A percentile compares a stretch with the other conserved stretches of the same genome.
Evolutionary conservation across 35 echinoderm and acorn worm genomes (phyloP).

Genomic region (Amphiura filiformis): DNA sequence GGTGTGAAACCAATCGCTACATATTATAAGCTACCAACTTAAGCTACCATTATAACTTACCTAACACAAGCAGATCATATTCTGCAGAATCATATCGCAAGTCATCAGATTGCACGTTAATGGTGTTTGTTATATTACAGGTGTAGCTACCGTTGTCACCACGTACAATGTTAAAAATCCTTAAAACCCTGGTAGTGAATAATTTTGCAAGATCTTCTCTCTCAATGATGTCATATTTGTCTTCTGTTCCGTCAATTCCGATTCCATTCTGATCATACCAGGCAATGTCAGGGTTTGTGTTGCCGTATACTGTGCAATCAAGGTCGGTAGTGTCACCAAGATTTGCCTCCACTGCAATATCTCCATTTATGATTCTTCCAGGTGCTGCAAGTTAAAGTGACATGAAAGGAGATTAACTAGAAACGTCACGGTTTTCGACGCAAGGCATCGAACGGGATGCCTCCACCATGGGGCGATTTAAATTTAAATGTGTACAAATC

Average conservation of each 20-base stretch:
- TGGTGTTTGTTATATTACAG: neutral
- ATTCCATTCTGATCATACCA: neutral
- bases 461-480: no score
- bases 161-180: neutral
- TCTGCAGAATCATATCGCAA: neutral
- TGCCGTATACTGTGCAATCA: neutral
- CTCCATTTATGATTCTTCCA: neutral
- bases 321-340: neutral
- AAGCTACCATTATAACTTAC: neutral
- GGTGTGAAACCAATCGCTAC: neutral
- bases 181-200: neutral
- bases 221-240: neutral
- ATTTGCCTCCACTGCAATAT: neutral
- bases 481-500: no score
- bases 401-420: no score
- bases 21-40: no score
- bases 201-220: neutral
- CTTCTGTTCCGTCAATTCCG: neutral
- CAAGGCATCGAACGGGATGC: no score
- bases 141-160: neutral
- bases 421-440: no score
- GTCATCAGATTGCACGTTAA: neutral
- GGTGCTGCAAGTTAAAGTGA: neutral
- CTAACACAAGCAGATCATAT: neutral
- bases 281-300: neutral